Base-by-base conservation (phyloP, 2,113 vertebrate species). In the Mohoua ochrocephala region DNA sequence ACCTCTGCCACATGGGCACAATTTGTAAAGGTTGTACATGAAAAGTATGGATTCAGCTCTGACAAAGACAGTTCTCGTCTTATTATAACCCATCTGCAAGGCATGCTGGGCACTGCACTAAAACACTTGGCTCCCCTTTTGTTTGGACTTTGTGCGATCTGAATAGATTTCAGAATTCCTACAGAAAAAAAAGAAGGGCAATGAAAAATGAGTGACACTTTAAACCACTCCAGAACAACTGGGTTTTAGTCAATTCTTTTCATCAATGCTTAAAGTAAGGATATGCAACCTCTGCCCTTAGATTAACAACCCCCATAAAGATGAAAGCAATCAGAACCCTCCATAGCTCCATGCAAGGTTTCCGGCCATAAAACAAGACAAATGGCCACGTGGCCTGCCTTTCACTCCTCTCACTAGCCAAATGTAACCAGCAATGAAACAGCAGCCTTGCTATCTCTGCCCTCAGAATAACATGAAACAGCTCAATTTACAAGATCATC, bases 1-100 rank as follows among this genome's bases (percentile, higher is more conserved):
- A 91, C 97, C 96, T 94, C 84, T 70, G 91, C 94, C 96, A 94
- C 97, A 71, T 16, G 87, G 98, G 97, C 93, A 86, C 96, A 56
- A 93, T 98, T 97, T 96, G 95, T 97, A 97, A 97, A 97, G 97
- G 96, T 52, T 96, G 97, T 96, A 93, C 92, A 84, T 91, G 97
- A 97, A 96, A 96, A 96, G 83, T 80, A 95, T 22, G 23, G 97
- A 96, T 95, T 93, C 84, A 82, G 93, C 89, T 95, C 95, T 85
- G 96, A 93, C 49, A 53, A 85, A 96, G 97, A 97, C 77, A 96
- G 96, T 77, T 89, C 70, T 90, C 24, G 24, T 93, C 96, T 97
- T n/a, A 77, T 97, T 95, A 95, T 84, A 96, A 79, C 91, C 91
- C 85, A 89, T 45, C 92, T 60, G 92, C 10, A 76, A 97, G 89